Evolutionary conservation across 2,797 vertebrate species (phyloP).

Genomic region (Lithobates sylvaticus): DNA sequence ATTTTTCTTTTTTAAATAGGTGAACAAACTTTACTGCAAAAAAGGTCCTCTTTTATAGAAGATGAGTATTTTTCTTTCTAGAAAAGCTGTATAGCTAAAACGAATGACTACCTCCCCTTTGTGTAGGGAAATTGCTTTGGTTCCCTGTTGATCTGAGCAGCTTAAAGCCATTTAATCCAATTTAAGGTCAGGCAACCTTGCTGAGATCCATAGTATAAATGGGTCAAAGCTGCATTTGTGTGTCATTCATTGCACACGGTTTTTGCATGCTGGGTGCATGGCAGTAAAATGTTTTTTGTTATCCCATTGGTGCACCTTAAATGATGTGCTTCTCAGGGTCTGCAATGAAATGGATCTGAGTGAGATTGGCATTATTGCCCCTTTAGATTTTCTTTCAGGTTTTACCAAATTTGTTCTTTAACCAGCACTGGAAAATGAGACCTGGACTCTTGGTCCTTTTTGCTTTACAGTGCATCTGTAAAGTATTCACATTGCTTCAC

Average conservation of each 20-base stretch:
- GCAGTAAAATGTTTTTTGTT: neutral
- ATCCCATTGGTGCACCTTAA: neutral
- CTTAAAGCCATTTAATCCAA: conserved; percentile 50
- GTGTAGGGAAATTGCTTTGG: conserved; percentile 30
- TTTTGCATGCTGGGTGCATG: neutral
- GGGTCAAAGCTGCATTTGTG: conserved; percentile 33
- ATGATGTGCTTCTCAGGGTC: neutral
- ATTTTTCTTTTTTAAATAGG: too few species aligned
- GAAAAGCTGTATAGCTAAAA: too few species aligned
- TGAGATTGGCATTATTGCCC: neutral
- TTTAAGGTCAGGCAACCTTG: conserved; percentile 31
- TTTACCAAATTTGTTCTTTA: neutral
- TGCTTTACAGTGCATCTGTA: too few species aligned
- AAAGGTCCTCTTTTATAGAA: too few species aligned
- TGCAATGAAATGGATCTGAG: neutral
- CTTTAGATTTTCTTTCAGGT: neutral
- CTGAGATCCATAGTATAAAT: conserved; percentile 10
- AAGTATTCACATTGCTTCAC: too few species aligned
- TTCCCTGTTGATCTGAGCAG: conserved; percentile 33
- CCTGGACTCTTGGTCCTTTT: neutral
- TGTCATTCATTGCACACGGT: neutral
- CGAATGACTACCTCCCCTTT: neutral
- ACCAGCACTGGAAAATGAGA: neutral
- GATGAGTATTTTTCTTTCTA: too few species aligned
- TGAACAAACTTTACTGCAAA: too few species aligned